Evolutionary conservation across 2,797 vertebrate species (phyloP), one percentile per base, ranked within the genome.

Genomic region (Mus minutoides): DNA sequence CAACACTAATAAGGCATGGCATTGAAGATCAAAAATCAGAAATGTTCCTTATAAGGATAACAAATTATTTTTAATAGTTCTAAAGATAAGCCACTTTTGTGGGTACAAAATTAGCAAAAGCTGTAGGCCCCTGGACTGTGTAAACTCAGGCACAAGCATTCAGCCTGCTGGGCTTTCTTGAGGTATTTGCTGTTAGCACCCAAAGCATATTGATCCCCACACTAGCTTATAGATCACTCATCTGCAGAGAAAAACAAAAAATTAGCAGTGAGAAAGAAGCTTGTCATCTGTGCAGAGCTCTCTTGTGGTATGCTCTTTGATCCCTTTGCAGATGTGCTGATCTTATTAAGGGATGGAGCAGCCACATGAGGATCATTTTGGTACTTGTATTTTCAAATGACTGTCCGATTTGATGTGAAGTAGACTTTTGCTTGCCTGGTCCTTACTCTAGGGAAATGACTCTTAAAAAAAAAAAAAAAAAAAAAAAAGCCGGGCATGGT

Each of bases 1-100:
- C 95, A 93, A 7, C 26, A 31, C 89, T 97, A 94, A 96, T 95
- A 93, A 93, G 58, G 46, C 83, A 21, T 93, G 95, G 62, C 94
- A 90, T 52, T 71, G 29, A 92, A 90, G 95, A 96, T 62, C 76
- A 96, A 88, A 88, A 96, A 84, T 96, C 43, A 62, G 80, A 93
- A 92, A 52, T 95, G 88, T 92, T 94, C 29, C 95, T 95, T 83
- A 92, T 54, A 34, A 94, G 69, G 43, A 91, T 26, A 49, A 84
- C 71, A 92, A 80, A 94, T 91, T 84, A 84, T 73, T 71, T 88
- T 95, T 94, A 84, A 75, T 76, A 75, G 6, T 29, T 88, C 52
- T 90, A 78, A 96, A 94, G 92, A 67, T n/a, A 40, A 94, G 2
- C 49, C 43, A 82, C 91, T 87, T 92, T 88, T 95, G 80, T 78